Evolutionary conservation across 2,113 vertebrate genomes (phyloP), one percentile per base, ranked within the genome.

Genomic region (Cacatua alba): DNA sequence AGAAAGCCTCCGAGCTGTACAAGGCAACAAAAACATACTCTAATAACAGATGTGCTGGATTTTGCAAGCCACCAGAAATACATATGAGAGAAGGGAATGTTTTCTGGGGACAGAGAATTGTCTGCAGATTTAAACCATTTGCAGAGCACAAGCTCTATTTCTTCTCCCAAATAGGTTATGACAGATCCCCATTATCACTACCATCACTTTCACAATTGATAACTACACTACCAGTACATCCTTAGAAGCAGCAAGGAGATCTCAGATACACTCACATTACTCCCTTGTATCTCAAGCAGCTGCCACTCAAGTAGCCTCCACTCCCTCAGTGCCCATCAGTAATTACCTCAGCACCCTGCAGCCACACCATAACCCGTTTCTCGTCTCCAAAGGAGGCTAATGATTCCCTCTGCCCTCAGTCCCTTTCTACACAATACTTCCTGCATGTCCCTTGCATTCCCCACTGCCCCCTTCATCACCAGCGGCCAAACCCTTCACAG

Each of bases 271-370:
- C 41, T 37, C 82, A 35, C 7, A 6, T 8, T 46, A 4, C 6
- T 9, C 2, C 20, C 20, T 31, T 2, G 0, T 13, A 9, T 2
- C 53, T 13, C 5, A 4, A 63, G 15, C 57, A 69, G 39, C 23
- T 59, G 53, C 49, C 53, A 10, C 17, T 23, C 2, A 35, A 43
- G 51, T 6, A 53, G 10, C 39, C 21, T 75, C 20, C 1, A 1
- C 25, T 55, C 53, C 23, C 35, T 31, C 52, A 25, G 29, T 7
- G 13, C 24, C 14, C 37, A 17, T 3, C 12, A 46, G 3, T 39
- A 37, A 59, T 7, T 2, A 33, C 8, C 75, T 19, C 41, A 11
- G n/a, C 13, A 21, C 6, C 2, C 19, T 5, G 28, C 87, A 46
- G 53, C 10, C 31, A 4, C 29, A 16, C 23, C 0, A 2, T 7